Conservation (phyloP, 2,797 vertebrate genomes). For the Sebastes glaucus region DNA sequence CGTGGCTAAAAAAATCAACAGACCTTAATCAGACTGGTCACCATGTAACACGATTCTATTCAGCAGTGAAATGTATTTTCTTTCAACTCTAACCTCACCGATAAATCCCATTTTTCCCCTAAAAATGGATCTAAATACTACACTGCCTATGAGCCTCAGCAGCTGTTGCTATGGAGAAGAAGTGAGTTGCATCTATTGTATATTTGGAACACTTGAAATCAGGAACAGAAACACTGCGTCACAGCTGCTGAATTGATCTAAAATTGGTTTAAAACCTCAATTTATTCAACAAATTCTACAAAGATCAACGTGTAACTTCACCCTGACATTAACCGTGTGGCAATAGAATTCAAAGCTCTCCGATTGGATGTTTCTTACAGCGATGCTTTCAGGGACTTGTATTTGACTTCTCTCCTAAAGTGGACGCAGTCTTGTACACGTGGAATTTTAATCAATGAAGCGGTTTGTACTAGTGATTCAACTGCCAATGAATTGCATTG, state of each 20-base stretch:
- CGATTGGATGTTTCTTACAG: too few species aligned
- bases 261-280: not conserved
- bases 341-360: not conserved
- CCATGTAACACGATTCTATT: too few species aligned
- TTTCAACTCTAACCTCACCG: too few species aligned
- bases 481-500: not conserved
- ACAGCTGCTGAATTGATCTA: not conserved
- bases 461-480: not conserved
- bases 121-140: not conserved
- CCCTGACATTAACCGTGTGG: not conserved
- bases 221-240: not conserved
- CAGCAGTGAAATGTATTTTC: too few species aligned
- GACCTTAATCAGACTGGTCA: not conserved
- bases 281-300: not conserved
- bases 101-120: not conserved
- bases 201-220: not conserved
- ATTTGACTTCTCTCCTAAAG: not conserved
- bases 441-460: not conserved
- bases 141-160: not conserved
- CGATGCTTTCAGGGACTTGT: not conserved
- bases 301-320: not conserved
- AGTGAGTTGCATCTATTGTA: too few species aligned
- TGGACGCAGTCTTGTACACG: not conserved
- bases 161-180: too few species aligned
- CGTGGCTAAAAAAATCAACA: not conserved